Percentiles rank a stretch among this genome's conserved stretches.
phyloP scores from a whole-genome alignment of 2,888 invertebrate species.

The Polydrusus pterygomalis region DNA sequence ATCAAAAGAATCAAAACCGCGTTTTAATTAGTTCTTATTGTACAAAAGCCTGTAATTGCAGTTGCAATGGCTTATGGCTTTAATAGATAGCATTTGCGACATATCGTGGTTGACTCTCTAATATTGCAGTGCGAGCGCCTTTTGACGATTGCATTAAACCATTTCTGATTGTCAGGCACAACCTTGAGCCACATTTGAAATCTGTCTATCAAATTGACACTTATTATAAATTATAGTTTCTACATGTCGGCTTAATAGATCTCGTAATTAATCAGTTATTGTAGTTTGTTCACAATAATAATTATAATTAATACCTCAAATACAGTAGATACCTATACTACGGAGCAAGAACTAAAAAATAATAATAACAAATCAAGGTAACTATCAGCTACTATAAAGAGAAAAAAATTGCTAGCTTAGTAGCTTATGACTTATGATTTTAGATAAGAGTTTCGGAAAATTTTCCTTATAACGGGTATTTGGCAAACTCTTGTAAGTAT shows the following conservation, averaged over 20 bases:
- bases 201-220: conserved; percentile 34
- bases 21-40: background rate
- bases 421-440: no score
- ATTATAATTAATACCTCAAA: background rate
- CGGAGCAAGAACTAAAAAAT: no score
- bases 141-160: conserved; percentile 44
- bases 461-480: no score
- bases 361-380: no score
- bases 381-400: no score
- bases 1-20: conserved; percentile 7
- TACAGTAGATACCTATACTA: no score
- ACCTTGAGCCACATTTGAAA: conserved; percentile 54
- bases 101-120: conserved; percentile 35
- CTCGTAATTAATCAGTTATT: background rate
- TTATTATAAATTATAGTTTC: no score
- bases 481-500: no score
- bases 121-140: conserved; percentile 40
- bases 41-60: conserved; percentile 6
- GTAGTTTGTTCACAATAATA: background rate
- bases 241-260: background rate
- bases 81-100: conserved; percentile 42
- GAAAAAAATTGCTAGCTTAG: no score
- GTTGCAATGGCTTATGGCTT: conserved; percentile 3
- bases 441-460: no score
- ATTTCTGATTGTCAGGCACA: conserved; percentile 28